Evolutionary conservation across 2,888 invertebrate species (phyloP), one percentile per base, ranked within the genome.

Genomic region (Agrilus mali): DNA sequence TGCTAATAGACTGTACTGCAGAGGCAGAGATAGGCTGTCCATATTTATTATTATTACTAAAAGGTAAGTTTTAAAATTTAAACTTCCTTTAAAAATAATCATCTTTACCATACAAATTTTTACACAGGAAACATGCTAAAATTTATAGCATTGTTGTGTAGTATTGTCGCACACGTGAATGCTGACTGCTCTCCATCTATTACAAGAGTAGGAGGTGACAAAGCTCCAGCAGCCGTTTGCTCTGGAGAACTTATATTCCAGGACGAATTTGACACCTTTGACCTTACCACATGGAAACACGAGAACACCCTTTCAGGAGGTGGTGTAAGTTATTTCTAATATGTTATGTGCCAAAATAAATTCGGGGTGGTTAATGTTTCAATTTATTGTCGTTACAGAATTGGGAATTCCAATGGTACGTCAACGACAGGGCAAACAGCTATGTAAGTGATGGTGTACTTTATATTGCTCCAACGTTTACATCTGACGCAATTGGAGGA

Each of bases 341-440:
- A n/a, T n/a, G n/a, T n/a, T n/a, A n/a, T n/a, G n/a, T n/a, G n/a
- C n/a, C n/a, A n/a, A n/a, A n/a, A n/a, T n/a, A n/a, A n/a, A n/a
- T n/a, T n/a, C n/a, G n/a, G n/a, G n/a, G n/a, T n/a, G n/a, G n/a
- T n/a, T n/a, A n/a, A n/a, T n/a, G n/a, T 36, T 44, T 6, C 48
- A 33, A 50, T 49, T 65, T 62, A n/a, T 32, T 20, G 7, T 27
- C 10, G 2, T 27, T 27, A 10, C 58, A 78, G 78, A 81, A 81
- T 60, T 77, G 78, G 77, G 80, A 82, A 60, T 82, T 82, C 62
- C 77, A 82, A 61, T 77, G 77, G 65, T 81, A 80, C 60, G 71
- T 63, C 52, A 81, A 82, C 66, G 80, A 80, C 59, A 70, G 82
- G 20, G 67, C 73, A 1, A 81, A 82, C 63, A 79, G 79, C 38